Evolutionary conservation across 2,888 invertebrate genomes (phyloP), one percentile per base, ranked within the genome.

Genomic region (Mimumesa dahlbomi): DNA sequence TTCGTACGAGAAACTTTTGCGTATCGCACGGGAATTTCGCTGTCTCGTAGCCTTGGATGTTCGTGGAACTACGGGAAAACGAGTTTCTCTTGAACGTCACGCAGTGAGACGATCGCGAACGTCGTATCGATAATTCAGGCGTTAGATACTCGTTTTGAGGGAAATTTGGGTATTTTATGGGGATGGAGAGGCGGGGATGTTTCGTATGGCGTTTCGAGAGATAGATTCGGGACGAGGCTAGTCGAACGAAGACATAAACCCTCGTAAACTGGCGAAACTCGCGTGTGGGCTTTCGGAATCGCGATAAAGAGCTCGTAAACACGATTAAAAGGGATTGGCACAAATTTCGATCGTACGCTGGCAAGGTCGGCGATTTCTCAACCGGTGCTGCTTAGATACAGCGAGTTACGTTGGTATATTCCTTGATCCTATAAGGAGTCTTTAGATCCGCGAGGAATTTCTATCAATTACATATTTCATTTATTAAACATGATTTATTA

Each of bases 241-340:
- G 38, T 36, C 31, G 42, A 31, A 29, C 50, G 48, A 48, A 7
- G 19, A 6, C n/a, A 46, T 22, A 14, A 5, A 50, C 53, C 40
- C 14, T 63, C 57, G 50, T 58, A 64, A 58, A 58, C 43, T 50
- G 36, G n/a, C n/a, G 21, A 50, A 50, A 58, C 36, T 43, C 31
- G 16, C 34, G 29, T 38, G 56, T 29, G n/a, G n/a, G 36, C 18
- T 7, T 14, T 43, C 9, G 40, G n/a, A 40, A 19, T 46, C 22
- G 21, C 29, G 14, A 45, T n/a, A 43, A 19, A 13, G 11, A 31
- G 34, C 48, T 63, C 52, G 64, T 59, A 59, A 64, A 68, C 56
- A 36, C 57, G 61, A 64, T 59, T 61, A 68, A 61, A 46, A 43
- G 42, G 42, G 56, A 52, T 57, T 48, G 45, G 58, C 64, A 50